A percentile compares a stretch with the other conserved stretches of the same genome.
phyloP scores from a whole-genome alignment of 2,888 invertebrate species.

The Aquatica leii region DNA sequence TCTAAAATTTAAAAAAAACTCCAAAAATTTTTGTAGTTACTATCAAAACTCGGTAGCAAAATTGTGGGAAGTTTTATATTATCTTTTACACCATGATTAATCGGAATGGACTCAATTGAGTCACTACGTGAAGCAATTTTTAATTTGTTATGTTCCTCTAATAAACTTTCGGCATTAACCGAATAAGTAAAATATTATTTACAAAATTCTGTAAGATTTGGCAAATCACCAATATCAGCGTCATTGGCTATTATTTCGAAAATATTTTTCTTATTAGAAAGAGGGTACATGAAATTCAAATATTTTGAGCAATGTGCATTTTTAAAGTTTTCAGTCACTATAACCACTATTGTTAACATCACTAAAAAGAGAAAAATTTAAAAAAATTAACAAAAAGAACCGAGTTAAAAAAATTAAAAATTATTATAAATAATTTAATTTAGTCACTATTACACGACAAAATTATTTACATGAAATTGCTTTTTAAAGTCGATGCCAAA shows the following conservation, averaged over 20 bases:
- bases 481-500: no score
- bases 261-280: no score
- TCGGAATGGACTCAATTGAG: neutral
- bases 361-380: no score
- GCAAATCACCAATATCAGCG: neutral
- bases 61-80: neutral
- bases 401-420: no score
- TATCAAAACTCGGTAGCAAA: neutral
- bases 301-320: no score
- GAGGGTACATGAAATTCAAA: no score
- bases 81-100: neutral
- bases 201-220: neutral
- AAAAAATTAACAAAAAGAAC: no score
- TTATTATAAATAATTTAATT: no score
- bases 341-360: no score
- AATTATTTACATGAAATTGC: no score
- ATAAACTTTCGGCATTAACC: neutral
- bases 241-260: neutral
- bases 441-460: no score
- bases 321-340: no score
- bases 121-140: neutral
- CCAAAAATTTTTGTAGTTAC: neutral
- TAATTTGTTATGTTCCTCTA: neutral
- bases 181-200: neutral
- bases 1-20: neutral